phyloP scores from a whole-genome alignment of 2,888 invertebrate genomes.

The Ophraella communa region DNA sequence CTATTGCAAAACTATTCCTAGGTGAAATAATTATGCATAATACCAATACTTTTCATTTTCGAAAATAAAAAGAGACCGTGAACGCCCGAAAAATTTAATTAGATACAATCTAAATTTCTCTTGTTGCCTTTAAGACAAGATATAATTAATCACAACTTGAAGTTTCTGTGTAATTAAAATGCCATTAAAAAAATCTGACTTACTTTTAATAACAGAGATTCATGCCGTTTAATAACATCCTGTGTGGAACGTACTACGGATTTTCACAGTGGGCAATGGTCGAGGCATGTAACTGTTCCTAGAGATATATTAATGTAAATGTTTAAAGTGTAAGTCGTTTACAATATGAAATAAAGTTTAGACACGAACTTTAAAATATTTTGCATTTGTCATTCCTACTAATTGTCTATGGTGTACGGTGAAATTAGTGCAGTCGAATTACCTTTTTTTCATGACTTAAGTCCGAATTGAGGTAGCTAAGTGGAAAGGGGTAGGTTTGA shows the following conservation, averaged over 20 bases:
- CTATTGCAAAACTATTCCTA: too few species aligned
- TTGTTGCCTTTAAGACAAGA: slow-evolving; percentile 18
- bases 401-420: too few species aligned
- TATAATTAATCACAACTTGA: slow-evolving; percentile 29
- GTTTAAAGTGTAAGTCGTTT: neutral
- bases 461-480: too few species aligned
- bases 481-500: too few species aligned
- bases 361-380: too few species aligned
- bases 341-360: neutral
- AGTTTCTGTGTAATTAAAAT: slow-evolving; percentile 35
- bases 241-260: slow-evolving; percentile 9
- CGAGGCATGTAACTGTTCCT: neutral
- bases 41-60: neutral
- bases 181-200: slow-evolving; percentile 27
- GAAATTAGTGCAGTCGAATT: too few species aligned
- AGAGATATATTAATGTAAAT: neutral
- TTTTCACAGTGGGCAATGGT: slow-evolving; percentile 1
- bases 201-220: slow-evolving; percentile 24
- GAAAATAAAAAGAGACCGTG: neutral
- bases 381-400: too few species aligned
- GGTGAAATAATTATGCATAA: neutral
- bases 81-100: neutral
- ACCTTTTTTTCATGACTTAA: too few species aligned
- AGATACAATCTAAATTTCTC: neutral
- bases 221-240: slow-evolving; percentile 17